A percentile compares a stretch with the other conserved stretches of the same genome.
Conservation (phyloP, 1,140 invertebrate species). For the Caenorhabditis briggsae region DNA sequence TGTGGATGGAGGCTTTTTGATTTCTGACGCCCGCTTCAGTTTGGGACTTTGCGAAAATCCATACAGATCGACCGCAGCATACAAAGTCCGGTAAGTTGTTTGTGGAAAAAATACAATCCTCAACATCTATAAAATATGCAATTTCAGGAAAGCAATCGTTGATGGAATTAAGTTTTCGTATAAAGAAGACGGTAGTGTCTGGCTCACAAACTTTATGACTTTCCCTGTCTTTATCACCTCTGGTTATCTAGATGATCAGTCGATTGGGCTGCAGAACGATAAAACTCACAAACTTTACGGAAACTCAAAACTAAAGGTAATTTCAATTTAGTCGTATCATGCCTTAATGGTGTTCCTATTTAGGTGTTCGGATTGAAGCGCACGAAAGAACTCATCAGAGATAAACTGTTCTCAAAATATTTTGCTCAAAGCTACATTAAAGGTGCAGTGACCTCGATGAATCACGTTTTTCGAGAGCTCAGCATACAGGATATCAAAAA, state of each 20-base stretch:
- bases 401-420: no score
- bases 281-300: slow-evolving; percentile 57
- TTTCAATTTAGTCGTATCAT: no score
- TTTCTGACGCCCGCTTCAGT: neutral
- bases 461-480: no score
- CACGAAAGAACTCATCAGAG: neutral
- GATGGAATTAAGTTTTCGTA: slow-evolving; percentile 46
- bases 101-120: no score
- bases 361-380: neutral
- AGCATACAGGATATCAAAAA: neutral
- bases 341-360: no score
- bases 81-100: slow-evolving; percentile 3
- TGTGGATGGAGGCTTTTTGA: slow-evolving; percentile 41
- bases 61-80: neutral
- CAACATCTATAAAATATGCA: neutral
- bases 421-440: no score
- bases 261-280: neutral
- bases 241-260: slow-evolving; percentile 54
- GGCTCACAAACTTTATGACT: slow-evolving; percentile 29
- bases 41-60: neutral
- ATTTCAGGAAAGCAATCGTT: slow-evolving; percentile 40
- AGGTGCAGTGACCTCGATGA: no score
- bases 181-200: slow-evolving; percentile 54
- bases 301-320: slow-evolving; percentile 19
- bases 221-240: slow-evolving; percentile 50